Evolutionary conservation across 2,888 invertebrate genomes (phyloP).

Genomic region (Lottia gigantea): DNA sequence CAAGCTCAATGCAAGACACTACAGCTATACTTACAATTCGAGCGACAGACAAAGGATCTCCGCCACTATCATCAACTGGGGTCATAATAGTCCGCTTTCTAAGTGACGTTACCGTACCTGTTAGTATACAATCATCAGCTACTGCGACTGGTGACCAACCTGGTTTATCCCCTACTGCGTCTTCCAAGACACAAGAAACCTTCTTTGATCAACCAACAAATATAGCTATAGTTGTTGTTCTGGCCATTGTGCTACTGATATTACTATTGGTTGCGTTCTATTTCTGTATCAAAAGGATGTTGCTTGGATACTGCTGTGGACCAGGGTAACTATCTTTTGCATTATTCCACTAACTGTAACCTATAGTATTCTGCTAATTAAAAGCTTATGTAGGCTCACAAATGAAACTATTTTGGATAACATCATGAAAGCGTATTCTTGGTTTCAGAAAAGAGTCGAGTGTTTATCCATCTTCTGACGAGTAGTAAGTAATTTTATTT

Average conservation of each 20-base stretch:
- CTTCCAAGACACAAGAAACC: neutral
- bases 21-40: neutral
- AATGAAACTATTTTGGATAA: no score
- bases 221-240: neutral
- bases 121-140: neutral
- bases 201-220: neutral
- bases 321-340: neutral
- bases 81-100: neutral
- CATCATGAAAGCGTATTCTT: no score
- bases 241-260: neutral
- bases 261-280: neutral
- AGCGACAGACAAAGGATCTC: neutral
- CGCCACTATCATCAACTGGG: neutral
- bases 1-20: neutral
- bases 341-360: neutral
- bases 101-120: neutral
- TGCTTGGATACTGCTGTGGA: neutral
- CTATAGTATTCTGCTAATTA: neutral
- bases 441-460: neutral
- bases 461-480: neutral
- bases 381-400: no score
- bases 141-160: neutral
- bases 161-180: neutral
- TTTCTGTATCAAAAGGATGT: slow-evolving; percentile 4
- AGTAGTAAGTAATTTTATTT: neutral